Conservation (phyloP, 2,113 vertebrate genomes). For the Megaceryle torquata region DNA sequence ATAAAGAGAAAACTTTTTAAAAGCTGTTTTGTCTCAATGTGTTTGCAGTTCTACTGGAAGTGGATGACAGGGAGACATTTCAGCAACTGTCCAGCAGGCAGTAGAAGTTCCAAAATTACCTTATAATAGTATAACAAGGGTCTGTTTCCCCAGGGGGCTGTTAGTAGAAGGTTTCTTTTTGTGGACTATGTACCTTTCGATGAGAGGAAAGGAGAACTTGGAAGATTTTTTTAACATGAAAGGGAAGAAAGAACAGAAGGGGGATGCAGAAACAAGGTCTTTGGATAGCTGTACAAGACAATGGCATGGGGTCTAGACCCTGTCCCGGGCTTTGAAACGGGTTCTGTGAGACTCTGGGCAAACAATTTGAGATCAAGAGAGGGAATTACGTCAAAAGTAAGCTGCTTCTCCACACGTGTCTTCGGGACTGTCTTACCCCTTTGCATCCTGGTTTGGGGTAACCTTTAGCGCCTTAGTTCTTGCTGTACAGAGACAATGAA, state of each 20-base stretch:
- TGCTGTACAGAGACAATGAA: background rate
- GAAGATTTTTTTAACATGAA: background rate
- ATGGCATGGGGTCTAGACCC: background rate
- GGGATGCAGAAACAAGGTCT: background rate
- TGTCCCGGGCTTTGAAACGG: background rate
- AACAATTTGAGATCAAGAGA: background rate
- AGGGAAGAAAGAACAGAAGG: background rate
- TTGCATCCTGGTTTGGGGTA: background rate
- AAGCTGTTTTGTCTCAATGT: background rate
- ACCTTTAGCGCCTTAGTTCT: background rate
- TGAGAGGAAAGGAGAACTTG: background rate
- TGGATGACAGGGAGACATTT: background rate
- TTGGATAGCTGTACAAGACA: accelerated
- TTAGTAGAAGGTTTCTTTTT: background rate
- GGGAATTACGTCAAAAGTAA: accelerated
- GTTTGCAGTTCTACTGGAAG: background rate
- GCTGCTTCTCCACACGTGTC: accelerated
- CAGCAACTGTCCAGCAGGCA: background rate
- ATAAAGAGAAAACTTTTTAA: background rate
- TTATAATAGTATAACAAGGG: background rate
- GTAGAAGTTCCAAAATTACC: background rate
- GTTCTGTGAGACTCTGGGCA: accelerated
- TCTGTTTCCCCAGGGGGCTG: background rate
- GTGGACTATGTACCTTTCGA: background rate
- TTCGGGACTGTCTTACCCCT: background rate